These are phyloP conservation scores for Malurus alboscapulatus DNA, from an alignment of 2,113 vertebrate genomes.

Conservation along the genomic window DNA sequence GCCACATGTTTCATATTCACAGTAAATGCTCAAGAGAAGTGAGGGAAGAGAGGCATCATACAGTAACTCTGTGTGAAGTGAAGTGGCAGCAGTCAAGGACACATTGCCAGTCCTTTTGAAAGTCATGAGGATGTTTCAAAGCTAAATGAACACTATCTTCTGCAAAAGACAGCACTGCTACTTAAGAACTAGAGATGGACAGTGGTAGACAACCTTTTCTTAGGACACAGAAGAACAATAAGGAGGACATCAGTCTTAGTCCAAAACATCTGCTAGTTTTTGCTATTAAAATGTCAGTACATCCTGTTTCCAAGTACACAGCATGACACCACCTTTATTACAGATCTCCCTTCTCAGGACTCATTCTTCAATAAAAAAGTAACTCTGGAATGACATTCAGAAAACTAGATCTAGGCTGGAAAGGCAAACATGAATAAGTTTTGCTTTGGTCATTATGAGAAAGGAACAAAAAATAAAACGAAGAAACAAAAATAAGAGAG, in stretches of 20 bases:
- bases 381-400: not conserved
- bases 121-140: not conserved
- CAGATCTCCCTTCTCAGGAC: not conserved
- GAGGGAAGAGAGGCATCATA: not conserved
- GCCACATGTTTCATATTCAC: rapidly evolving
- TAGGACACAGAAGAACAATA: not conserved
- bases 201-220: not conserved
- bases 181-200: not conserved
- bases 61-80: not conserved
- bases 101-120: not conserved
- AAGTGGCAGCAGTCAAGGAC: not conserved
- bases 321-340: not conserved
- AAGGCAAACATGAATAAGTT: not conserved
- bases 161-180: not conserved
- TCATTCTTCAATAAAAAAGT: not conserved
- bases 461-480: not conserved
- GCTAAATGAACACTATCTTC: not conserved
- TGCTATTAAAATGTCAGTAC: not conserved
- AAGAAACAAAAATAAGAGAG: not conserved
- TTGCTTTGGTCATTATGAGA: not conserved
- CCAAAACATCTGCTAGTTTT: not conserved
- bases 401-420: not conserved
- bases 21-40: not conserved
- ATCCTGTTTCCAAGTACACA: not conserved
- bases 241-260: not conserved